Conservation (phyloP, 2,888 invertebrate genomes). For the Trisateles emortualis region DNA sequence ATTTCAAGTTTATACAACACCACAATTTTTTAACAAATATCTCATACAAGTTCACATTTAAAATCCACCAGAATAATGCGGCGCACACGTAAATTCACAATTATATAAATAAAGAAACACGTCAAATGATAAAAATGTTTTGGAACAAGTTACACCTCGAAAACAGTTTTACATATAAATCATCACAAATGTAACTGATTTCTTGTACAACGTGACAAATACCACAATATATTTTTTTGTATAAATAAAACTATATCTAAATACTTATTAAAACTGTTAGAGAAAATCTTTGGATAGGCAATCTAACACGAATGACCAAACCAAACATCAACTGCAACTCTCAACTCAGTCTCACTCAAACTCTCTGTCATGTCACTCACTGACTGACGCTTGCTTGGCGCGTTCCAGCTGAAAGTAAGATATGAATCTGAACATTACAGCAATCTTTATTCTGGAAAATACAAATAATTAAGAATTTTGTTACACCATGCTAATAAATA, state of each 20-base stretch:
- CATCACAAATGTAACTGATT: constrained; percentile 18
- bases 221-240: not conserved
- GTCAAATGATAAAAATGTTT: constrained; percentile 67
- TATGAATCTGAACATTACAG: not conserved
- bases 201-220: constrained; percentile 12
- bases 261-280: constrained; percentile 23
- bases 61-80: constrained; percentile 33
- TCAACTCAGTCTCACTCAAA: constrained; percentile 15
- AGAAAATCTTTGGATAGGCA: constrained; percentile 26
- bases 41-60: constrained; percentile 20
- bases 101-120: constrained; percentile 54
- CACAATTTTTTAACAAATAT: constrained; percentile 23
- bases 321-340: constrained; percentile 51
- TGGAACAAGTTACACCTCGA: constrained; percentile 67
- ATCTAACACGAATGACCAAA: constrained; percentile 44
- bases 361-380: constrained; percentile 35
- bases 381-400: constrained; percentile 35
- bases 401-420: constrained; percentile 23
- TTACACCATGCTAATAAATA: too few relatives aligned
- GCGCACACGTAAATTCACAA: constrained; percentile 42
- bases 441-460: too few relatives aligned
- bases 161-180: constrained; percentile 32
- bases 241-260: constrained; percentile 8
- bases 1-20: constrained; percentile 35
- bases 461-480: too few relatives aligned